Evolutionary conservation across 2,113 vertebrate species (phyloP), one percentile per base, ranked within the genome.

Genomic region (Archocentrus centrarchus): DNA sequence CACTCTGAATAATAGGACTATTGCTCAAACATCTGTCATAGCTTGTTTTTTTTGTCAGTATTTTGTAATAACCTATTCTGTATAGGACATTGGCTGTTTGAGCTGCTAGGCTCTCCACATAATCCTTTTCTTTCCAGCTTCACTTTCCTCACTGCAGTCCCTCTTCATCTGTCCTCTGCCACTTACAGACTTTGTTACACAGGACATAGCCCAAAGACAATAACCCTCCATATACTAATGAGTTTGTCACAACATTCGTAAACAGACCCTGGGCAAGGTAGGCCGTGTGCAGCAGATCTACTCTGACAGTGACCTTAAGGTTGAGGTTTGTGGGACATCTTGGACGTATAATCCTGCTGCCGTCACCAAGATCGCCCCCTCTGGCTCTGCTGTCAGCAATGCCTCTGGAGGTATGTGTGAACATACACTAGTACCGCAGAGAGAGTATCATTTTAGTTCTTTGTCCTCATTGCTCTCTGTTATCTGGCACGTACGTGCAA

Each of bases 261-360:
- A 90, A 80, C 93, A 99, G 98, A 99, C 98, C 83, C 96, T 99
- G 87, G 98, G 98, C 87, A 99, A 99, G 95, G 98, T 99, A 94
- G 98, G 98, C 80, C 96, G 98, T 1, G 98, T 99, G 81, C 98
- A 99, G 87, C 98, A 99, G 95, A 99, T 99, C 93, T 99, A 99
- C 95, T 99, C 98, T 47, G 98, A 99, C 96, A 99, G 98, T 8
- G 98, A 99, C 93, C 96, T 99, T 93, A 99, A 99, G 88, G 98
- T 99, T 44, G 98, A 99, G 93, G 98, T 99, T 88, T 99, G 98
- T 89, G 98, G 98, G 66, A 99, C 98, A 5, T 99, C 98, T 68
- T 99, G 98, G 98, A 99, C 98, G 0, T 99, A 99, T 63, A 99
- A 99, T 92, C 98, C 98, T 32, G 97, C 98, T 64, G 98, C 98